Evolutionary conservation across 2,113 vertebrate species (phyloP), one percentile per base, ranked within the genome.

Genomic region (Microcebus murinus): DNA sequence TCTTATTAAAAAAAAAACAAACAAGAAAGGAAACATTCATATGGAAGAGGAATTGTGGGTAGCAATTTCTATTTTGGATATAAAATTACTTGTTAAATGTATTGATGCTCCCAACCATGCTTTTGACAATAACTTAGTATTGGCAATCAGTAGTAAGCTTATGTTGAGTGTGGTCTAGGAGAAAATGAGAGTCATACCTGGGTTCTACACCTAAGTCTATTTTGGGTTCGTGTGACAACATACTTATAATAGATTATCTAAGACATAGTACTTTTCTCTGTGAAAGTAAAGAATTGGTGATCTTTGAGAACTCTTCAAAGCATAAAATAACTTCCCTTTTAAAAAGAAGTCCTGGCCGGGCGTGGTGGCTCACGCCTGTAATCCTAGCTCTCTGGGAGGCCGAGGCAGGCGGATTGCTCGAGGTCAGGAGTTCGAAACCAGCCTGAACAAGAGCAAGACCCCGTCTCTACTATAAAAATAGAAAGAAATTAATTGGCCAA

Each of bases 221-320:
- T 84, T 87, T 67, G 83, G 50, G 6, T 79, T 67, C 74, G 27
- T 45, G 45, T 88, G 31, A 36, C 11, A 55, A 14, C 61, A 79
- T 14, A 6, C 14, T 18, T 50, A 21, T 21, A 57, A 57, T 21
- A 73, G 45, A 59, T 59, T 70, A 0, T 55, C 9, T 91, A 36
- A 21, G n/a, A 67, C 21, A 11, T 4, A 20, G 27, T 42, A 27
- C 67, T 83, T 31, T 93, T 87, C 65, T 52, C 31, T 63, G 39
- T 79, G 17, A 95, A 82, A 27, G 73, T 45, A 59, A 85, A 77
- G 29, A 77, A 82, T 36, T n/a, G 20, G 4, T 79, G 11, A 79
- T 27, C 68, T 92, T 68, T 91, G 52, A 93, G 65, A 95, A 80
- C 2, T 63, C 48, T 45, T 92, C 48, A 70, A 90, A 83, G 57